Conservation (phyloP, 2,113 vertebrate genomes). For the Promerops cafer region DNA sequence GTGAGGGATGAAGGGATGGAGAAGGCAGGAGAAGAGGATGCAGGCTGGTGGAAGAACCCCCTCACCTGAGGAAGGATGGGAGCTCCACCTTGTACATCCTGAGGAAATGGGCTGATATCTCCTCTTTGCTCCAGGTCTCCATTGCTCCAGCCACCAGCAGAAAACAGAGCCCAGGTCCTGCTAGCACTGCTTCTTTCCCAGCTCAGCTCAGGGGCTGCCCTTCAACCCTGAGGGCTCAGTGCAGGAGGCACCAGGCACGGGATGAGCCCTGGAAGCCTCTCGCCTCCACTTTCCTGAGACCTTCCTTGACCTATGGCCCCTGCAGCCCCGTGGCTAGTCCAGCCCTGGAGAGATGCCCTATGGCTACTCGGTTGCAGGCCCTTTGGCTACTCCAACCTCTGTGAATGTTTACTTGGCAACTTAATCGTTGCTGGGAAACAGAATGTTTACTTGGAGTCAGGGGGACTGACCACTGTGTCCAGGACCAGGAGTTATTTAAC, state of each 20-base stretch:
- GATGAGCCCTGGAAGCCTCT: not conserved
- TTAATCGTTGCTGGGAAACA: not conserved
- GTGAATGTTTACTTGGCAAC: too few relatives aligned
- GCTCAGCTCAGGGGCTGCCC: not conserved
- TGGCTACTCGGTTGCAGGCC: not conserved
- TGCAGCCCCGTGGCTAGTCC: not conserved
- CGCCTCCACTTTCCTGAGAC: not conserved
- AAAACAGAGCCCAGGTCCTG: not conserved
- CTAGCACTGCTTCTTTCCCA: not conserved
- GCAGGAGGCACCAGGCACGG: not conserved
- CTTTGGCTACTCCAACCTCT: not conserved
- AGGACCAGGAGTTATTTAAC: not conserved
- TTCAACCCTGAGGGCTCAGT: not conserved
- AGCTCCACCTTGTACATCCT: constrained; percentile 23
- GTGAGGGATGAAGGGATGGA: not conserved
- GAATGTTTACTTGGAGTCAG: not conserved
- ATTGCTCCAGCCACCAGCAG: not conserved
- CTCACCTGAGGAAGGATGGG: constrained; percentile 53
- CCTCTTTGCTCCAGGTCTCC: constrained; percentile 21
- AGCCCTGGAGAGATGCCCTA: not conserved
- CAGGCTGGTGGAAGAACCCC: not conserved
- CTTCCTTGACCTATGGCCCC: not conserved
- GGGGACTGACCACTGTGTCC: too few relatives aligned
- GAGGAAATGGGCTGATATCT: constrained; percentile 45
- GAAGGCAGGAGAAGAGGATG: not conserved